Evolutionary conservation across 2,888 invertebrate species (phyloP), one percentile per base, ranked within the genome.

Genomic region (Rotaria magnacalcarata): DNA sequence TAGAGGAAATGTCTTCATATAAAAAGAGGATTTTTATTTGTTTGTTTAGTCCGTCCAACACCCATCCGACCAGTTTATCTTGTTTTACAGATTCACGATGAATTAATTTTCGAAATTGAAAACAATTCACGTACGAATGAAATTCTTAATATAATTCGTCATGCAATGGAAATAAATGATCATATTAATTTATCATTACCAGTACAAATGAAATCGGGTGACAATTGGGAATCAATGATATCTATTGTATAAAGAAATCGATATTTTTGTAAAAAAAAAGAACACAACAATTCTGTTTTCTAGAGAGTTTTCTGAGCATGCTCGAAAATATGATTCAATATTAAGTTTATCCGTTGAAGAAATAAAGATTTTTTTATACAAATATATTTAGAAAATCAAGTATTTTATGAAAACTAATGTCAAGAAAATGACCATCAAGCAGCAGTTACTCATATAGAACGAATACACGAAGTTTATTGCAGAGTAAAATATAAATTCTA

Each of bases 81-180:
- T 24, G 94, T 97, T 6, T 92, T 98, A 47, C 96, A 97, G 90
- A 92, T 99, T 89, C 98, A 99, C 90, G 98, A 99, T 91, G 99
- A 99, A 92, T 92, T 99, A 4, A 93, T 99, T 52, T 97, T 95
- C 90, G 97, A 99, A 93, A 95, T 96, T 7, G 80, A 80, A 21
- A 47, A 4, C 47, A 43, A 14, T 47, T n/a, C 8, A 11, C 47
- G 43, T 11, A 80, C 43, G 11, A 80, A 47, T 47, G 67, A 67
- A 67, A 80, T 80, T n/a, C 47, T 80, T 10, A n/a, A 47, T 47
- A 47, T 21, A 43, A 80, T 80, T 47, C 47, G n/a, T 43, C 24
- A 43, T 24, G 80, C 47, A 24, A 80, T 80, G 80, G 43, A 47
- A 80, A 24, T 3, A 80, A 80, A 80, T 47, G 67, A 67, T 67